Evolutionary conservation across 2,113 vertebrate species (phyloP).

Genomic region (Callospermophilus lateralis): DNA sequence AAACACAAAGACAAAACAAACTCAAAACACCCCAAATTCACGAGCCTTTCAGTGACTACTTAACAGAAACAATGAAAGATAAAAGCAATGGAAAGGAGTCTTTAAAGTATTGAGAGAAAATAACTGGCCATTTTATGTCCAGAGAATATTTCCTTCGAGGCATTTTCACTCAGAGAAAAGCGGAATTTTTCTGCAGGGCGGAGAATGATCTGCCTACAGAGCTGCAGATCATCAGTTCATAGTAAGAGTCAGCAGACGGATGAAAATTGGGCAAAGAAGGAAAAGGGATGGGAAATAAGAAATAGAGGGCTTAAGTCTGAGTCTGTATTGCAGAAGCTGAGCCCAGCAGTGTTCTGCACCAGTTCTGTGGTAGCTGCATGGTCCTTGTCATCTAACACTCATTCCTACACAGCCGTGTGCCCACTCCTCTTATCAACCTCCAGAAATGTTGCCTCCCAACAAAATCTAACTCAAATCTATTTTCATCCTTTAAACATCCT

Average conservation of each 20-base stretch:
- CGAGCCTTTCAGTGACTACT: too few relatives aligned
- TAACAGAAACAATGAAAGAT: background rate
- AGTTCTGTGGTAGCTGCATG: fast-evolving
- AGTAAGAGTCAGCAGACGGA: background rate
- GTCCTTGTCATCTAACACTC: background rate
- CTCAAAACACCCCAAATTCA: too few relatives aligned
- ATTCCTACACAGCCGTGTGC: background rate
- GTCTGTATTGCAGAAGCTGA: background rate
- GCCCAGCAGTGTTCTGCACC: background rate
- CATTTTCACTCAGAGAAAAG: background rate
- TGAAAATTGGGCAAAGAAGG: background rate
- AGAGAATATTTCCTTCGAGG: background rate
- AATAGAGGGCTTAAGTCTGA: background rate
- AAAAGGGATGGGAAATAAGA: fast-evolving
- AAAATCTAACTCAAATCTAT: background rate
- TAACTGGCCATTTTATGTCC: background rate
- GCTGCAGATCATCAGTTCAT: background rate
- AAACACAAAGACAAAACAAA: too few relatives aligned
- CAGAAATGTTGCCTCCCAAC: background rate
- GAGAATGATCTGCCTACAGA: background rate
- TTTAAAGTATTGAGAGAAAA: background rate
- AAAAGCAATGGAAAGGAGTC: background rate
- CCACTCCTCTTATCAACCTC: background rate
- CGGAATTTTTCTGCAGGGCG: background rate
- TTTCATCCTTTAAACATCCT: background rate